Percentiles rank a stretch among this genome's conserved stretches.
Evolutionary conservation across 2,888 invertebrate species (phyloP).

Genomic region (Callimorpha dominula): DNA sequence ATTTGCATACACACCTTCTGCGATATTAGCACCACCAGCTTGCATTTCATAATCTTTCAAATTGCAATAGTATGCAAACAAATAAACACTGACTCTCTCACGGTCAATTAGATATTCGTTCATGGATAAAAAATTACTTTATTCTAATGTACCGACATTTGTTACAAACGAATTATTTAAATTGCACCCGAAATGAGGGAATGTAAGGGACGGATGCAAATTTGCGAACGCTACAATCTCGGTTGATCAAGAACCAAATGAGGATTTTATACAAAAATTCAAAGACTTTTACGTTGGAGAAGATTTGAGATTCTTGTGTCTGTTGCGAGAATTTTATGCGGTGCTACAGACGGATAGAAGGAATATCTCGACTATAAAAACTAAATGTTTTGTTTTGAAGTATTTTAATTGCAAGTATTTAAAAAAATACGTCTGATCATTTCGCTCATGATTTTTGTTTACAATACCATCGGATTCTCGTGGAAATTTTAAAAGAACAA

Average conservation of each 20-base stretch:
- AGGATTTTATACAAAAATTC: constrained; percentile 81
- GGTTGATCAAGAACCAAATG: constrained; percentile 78
- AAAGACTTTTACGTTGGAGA: constrained; percentile 60
- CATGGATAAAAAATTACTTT: constrained; percentile 67
- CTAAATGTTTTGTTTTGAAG: constrained; percentile 16
- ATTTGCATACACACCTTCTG: constrained; percentile 60
- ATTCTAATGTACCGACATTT: constrained; percentile 72
- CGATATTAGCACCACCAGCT: constrained; percentile 41
- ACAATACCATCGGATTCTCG: background rate
- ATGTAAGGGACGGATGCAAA: constrained; percentile 74
- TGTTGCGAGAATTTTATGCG: constrained; percentile 50
- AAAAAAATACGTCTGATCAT: constrained; percentile 15
- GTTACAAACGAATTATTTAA: constrained; percentile 81
- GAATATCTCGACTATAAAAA: constrained; percentile 28
- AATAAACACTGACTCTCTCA: constrained; percentile 62
- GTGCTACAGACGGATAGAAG: constrained; percentile 32
- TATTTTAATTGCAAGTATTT: constrained; percentile 36
- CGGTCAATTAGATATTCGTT: constrained; percentile 76
- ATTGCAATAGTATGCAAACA: constrained; percentile 57
- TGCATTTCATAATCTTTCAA: constrained; percentile 36
- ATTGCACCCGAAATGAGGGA: constrained; percentile 64
- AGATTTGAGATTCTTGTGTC: constrained; percentile 54
- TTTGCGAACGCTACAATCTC: constrained; percentile 71
- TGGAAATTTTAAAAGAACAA: background rate
- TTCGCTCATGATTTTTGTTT: background rate